Base-by-base conservation (phyloP, 2,797 vertebrate genomes). In the Peromyscus attwateri region DNA sequence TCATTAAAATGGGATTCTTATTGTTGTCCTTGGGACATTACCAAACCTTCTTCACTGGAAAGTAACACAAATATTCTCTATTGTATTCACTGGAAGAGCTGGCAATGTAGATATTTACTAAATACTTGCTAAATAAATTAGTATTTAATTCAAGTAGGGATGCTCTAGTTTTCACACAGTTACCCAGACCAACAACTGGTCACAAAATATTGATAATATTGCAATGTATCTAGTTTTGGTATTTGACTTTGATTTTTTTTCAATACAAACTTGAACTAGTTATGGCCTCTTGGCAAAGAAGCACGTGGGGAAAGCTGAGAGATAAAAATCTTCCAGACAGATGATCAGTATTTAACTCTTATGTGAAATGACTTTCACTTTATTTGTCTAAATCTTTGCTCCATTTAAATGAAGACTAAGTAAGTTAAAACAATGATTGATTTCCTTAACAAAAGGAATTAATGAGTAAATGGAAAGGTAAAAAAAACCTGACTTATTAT, bases 231-330 rank as follows among this genome's bases (percentile, higher is more conserved):
- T 6, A 40, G 2, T 68, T n/a, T 77, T 29, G 57, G 34, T 77
- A 68, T 43, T 79, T 62, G 60, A 25, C 34, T 87, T 95, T 83
- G 21, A 76, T 75, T 89, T 82, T 19, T 19, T 73, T 21, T 87
- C n/a, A 93, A 93, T 57, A 62, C 23, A 77, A 80, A 79, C 52
- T 25, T 87, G 27, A 87, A 68, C 81, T 79, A 87, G 37, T 91
- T 49, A 82, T n/a, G 73, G 66, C 6, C 8, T 4, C 8, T 77
- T 92, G 34, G 31, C 17, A 55, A 81, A 46, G 19, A 1, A 75
- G 14, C 21, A 7, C 34, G 29, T 66, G 27, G n/a, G 21, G 16
- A 84, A 25, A 52, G 0, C 4, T 62, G 17, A 60, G 68, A 85
- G 60, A 95, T n/a, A 27, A 73, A 37, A 94, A 75, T 25, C 25